Evolutionary conservation across 92 coral and sea anemone species (phyloP).

Genomic region (Palythoa heliodiscus): DNA sequence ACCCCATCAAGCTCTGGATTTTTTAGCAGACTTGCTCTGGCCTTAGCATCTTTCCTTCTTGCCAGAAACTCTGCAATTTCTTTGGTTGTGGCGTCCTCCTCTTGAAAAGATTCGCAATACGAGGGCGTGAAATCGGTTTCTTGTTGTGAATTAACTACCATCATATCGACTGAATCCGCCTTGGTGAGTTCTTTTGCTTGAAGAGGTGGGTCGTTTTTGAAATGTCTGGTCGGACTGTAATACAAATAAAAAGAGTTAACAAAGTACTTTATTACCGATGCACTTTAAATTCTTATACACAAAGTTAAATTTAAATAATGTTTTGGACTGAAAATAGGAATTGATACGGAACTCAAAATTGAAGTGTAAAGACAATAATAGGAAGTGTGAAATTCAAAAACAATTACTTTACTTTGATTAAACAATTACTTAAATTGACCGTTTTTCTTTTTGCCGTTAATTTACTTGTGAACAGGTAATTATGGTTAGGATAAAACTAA

Average conservation of each 20-base stretch:
- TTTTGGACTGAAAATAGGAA: too few species aligned
- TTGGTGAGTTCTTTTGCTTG: slow-evolving; percentile 21
- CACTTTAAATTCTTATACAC: too few species aligned
- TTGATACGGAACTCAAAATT: too few species aligned
- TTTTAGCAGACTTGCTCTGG: neutral
- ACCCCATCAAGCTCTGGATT: neutral
- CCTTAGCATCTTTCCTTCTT: slow-evolving; percentile 4
- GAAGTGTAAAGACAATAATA: too few species aligned
- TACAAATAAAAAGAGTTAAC: neutral
- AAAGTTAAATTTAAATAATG: too few species aligned
- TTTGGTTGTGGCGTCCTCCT: slow-evolving; percentile 28
- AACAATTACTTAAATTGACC: too few species aligned
- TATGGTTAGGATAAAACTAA: too few species aligned
- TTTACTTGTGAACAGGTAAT: too few species aligned
- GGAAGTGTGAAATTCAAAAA: too few species aligned
- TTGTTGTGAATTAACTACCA: neutral
- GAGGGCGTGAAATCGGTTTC: slow-evolving; percentile 35
- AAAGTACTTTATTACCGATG: neutral
- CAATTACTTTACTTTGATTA: too few species aligned
- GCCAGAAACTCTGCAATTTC: slow-evolving; percentile 39
- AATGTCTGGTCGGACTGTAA: slow-evolving; percentile 14
- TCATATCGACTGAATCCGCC: slow-evolving; percentile 24
- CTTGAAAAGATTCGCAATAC: slow-evolving; percentile 27
- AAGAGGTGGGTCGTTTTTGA: slow-evolving; percentile 4
- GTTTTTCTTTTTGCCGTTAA: too few species aligned